Conservation (phyloP, 37 sponge, comb jelly and placozoan genomes). For the Ephydatia muelleri region DNA sequence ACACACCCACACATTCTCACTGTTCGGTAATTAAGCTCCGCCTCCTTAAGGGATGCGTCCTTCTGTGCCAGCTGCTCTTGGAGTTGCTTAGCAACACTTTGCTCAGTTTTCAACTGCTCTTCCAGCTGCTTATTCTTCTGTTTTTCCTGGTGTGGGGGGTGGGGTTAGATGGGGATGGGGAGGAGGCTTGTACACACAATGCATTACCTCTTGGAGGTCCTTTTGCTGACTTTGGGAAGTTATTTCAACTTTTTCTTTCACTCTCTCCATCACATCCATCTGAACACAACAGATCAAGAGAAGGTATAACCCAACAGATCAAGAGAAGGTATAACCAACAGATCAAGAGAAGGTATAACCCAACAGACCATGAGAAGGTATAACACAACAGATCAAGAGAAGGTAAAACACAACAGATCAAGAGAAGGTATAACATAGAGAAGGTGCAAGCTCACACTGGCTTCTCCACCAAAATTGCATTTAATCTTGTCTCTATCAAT, state of each 20-base stretch:
- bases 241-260: conserved; percentile 13
- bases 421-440: no score
- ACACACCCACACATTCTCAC: background rate
- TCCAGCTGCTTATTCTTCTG: conserved; percentile 21
- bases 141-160: conserved; percentile 13
- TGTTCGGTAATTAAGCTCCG: background rate
- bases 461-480: no score
- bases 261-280: conserved; percentile 27
- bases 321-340: no score
- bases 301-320: background rate
- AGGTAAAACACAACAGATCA: no score
- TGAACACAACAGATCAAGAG: background rate
- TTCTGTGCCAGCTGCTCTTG: background rate
- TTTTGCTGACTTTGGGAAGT: background rate
- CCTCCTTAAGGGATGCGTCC: conserved; percentile 27
- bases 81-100: background rate
- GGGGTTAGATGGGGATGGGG: background rate
- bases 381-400: no score
- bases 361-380: no score
- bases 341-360: no score
- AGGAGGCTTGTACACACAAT: background rate
- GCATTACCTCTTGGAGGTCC: background rate
- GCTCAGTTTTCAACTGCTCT: conserved; percentile 17
- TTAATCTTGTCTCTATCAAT: no score
- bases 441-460: no score